Evolutionary conservation across 2,797 vertebrate genomes (phyloP), one percentile per base, ranked within the genome.

Genomic region (Tympanoctomys barrerae): DNA sequence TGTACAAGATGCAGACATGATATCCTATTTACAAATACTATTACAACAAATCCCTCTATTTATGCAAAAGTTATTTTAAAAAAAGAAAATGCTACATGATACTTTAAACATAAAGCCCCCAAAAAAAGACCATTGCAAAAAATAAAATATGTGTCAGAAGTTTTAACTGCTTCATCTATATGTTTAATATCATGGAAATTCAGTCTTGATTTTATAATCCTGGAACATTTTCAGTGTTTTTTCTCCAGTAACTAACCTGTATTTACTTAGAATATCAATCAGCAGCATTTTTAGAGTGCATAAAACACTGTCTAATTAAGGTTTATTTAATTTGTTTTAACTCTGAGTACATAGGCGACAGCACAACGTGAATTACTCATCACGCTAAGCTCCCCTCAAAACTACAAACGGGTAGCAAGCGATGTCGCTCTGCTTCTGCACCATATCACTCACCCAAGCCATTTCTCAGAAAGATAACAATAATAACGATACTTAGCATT

Each of bases 301-400:
- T 98, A 98, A 98, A 97, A 97, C 97, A 96, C 95, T 98, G 87
- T 97, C 92, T 98, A 98, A 98, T 98, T 98, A 98, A 98, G 98
- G 97, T 98, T 98, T 97, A 90, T 97, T 98, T 98, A 98, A 98
- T 98, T 98, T 98, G 98, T 97, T 98, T 97, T 98, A 98, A 98
- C 95, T 98, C 95, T 7, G 90, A 98, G 96, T 97, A 96, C 96
- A 97, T 97, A 93, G 96, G 79, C 98, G 98, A 96, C 97, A 95
- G 97, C 97, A 98, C 97, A 96, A 96, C 97, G 96, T 94, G 96
- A 96, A 97, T 97, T 70, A 66, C 94, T 95, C 96, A 96, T 97
- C 92, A 97, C 64, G 13, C 88, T 89, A 94, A 94, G 93, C 89
- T 94, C 73, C 70, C 90, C 90, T 92, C 77, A 71, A 84, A 97